Base-by-base conservation (phyloP, 1,140 invertebrate species). In the Lasioglossum baleicum region DNA sequence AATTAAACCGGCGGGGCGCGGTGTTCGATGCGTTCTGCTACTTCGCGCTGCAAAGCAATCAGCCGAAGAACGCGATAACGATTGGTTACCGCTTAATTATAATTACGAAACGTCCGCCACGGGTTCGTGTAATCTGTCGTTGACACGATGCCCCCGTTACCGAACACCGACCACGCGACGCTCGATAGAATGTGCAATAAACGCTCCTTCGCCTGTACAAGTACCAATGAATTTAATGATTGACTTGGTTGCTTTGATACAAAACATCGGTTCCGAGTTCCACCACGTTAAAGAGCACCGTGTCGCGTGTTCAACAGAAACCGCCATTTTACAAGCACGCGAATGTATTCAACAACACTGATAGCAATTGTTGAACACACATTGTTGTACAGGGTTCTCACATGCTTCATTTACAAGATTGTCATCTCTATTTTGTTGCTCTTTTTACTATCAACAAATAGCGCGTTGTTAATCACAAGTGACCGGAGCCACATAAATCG, bases 61-160 rank as follows among this genome's bases (percentile, higher is more conserved):
- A 48, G 35, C 4, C 40, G 40, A 79, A 70, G 35, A 72, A 64
- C 67, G 44, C 15, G 20, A 7, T 15, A 72, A 69, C 48, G 64
- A 79, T 73, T 42, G n/a, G 31, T 58, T 11, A 56, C 44, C 69
- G 61, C 22, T 72, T 72, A 35, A 65, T 72, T 78, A 53, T 65
- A 78, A 72, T 72, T 51, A 58, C 48, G 64, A 65, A 26, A 31
- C 22, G 48, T 15, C 51, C 76, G 1, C 11, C 58, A 53, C 51
- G 60, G 53, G 53, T 56, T 56, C 61, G 60, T 31, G 53, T 72
- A 56, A 79, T 79, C 69, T 64, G 76, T 65, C 60, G 51, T 35
- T 53, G 42, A 35, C 61, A 61, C 60, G 26, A 61, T 71, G 56
- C 0, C 67, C 56, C 4, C 22, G 53, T 63, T 61, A 51, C 42